These are phyloP conservation scores for Rhadina sibilatrix DNA, from an alignment of 2,113 vertebrate species.

Conservation along the genomic window DNA sequence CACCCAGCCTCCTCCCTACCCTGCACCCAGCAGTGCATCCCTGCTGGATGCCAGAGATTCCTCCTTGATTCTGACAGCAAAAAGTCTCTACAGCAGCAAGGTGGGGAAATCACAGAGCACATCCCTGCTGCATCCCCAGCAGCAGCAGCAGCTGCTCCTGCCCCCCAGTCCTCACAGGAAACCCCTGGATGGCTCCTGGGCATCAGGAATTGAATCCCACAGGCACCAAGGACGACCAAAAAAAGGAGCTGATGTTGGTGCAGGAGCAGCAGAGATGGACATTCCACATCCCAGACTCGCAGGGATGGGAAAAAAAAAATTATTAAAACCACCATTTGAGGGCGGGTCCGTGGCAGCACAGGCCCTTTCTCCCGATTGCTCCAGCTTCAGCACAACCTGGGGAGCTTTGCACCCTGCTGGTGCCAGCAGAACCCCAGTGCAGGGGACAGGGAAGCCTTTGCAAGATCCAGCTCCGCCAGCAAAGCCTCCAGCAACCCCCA, in stretches of 20 bases:
- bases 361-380: not conserved
- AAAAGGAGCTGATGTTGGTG: not conserved
- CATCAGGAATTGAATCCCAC: not conserved
- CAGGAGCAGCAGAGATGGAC: not conserved
- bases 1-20: not conserved
- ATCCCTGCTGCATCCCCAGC: not conserved
- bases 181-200: not conserved
- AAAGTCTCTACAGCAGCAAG: fast-evolving
- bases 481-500: not conserved
- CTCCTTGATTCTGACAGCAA: not conserved
- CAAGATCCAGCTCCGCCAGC: not conserved
- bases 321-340: not conserved
- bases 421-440: not conserved
- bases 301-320: too few species aligned
- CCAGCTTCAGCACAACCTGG: not conserved
- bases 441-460: fast-evolving
- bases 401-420: not conserved
- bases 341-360: fast-evolving
- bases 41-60: not conserved
- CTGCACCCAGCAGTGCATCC: not conserved
- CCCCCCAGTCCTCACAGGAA: not conserved
- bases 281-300: not conserved
- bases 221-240: not conserved
- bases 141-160: not conserved
- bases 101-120: fast-evolving